Percentiles rank a stretch among this genome's conserved stretches.
phyloP scores from a whole-genome alignment of 1,140 invertebrate species.

The Aphaenogaster floridana region DNA sequence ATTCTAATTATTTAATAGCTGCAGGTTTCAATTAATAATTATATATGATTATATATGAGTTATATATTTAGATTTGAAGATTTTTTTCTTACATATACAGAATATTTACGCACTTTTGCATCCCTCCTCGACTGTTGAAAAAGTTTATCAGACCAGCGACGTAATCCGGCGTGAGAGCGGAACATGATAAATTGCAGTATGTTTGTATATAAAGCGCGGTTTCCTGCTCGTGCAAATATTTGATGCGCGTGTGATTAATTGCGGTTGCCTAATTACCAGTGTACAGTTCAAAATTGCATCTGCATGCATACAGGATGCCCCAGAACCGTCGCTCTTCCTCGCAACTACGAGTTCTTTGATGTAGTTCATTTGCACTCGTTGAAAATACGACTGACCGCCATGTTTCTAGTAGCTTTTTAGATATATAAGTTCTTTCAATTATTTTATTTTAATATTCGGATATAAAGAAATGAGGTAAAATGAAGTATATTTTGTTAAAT shows the following conservation, averaged over 20 bases:
- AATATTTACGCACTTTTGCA: neutral
- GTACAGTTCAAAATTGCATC: conserved; percentile 52
- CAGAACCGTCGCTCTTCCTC: neutral
- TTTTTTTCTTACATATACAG: neutral
- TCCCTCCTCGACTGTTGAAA: conserved; percentile 10
- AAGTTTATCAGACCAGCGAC: conserved; percentile 28
- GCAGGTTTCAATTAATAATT: neutral
- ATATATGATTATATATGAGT: neutral
- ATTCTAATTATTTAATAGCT: neutral
- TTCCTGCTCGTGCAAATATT: conserved; percentile 50
- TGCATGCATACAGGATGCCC: conserved; percentile 35
- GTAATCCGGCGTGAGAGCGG: conserved; percentile 45
- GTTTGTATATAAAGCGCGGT: conserved; percentile 57
- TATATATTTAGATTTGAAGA: neutral
- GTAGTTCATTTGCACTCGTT: conserved; percentile 22
- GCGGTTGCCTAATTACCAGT: conserved; percentile 59
- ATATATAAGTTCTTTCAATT: neutral
- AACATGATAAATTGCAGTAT: conserved; percentile 63
- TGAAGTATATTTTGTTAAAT: neutral
- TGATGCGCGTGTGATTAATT: conserved; percentile 63
- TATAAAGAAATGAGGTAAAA: neutral
- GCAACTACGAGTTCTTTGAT: conserved; percentile 16
- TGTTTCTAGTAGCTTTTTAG: neutral
- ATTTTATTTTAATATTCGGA: neutral
- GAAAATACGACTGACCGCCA: neutral